Base-by-base conservation (phyloP, 2,113 vertebrate species). In the Ailuropoda melanoleuca region DNA sequence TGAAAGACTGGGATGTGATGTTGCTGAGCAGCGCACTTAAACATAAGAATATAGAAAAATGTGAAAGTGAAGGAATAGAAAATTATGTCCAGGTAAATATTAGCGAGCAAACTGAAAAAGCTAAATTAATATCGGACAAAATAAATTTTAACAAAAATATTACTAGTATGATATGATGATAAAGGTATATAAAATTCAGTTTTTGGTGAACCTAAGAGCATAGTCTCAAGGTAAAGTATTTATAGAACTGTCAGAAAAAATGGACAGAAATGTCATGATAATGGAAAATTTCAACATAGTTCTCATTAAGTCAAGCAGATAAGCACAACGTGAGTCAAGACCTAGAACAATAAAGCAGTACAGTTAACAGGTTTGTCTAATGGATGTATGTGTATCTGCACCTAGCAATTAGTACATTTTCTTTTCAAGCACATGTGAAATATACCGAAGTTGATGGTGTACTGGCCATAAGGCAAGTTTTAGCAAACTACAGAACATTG, bases 211-310 rank as follows among this genome's bases (percentile, higher is more conserved):
- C 55, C 62, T 87, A 62, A 86, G 60, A 66, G 58, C 21, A 55
- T 37, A n/a, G 13, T 88, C 46, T 95, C 68, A 93, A 81, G 84
- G 43, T 89, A 89, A 91, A 91, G 75, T 85, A 84, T 77, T 85
- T 86, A 15, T 91, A 84, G 64, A 93, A 29, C 26, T 55, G 2
- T 83, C 55, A 88, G 66, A 75, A 91, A 43, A 81, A 74, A 48
- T 50, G 29, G 74, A 95, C 50, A 86, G 43, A 55, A 92, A 13
- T 18, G 2, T 81, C 26, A 58, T 70, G 4, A 82, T 80, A 85
- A 68, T 68, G 26, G 55, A 18, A 91, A 74, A 68, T 66, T 88
- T 66, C 48, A 83, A 8, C 21, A 48, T 9, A 87, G 1, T 66
- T 95, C 5, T 77, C 23, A 43, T 29, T 96, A 34, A 46, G 23